Evolutionary conservation across 2,888 invertebrate genomes (phyloP).

Genomic region (Magallana nippona): DNA sequence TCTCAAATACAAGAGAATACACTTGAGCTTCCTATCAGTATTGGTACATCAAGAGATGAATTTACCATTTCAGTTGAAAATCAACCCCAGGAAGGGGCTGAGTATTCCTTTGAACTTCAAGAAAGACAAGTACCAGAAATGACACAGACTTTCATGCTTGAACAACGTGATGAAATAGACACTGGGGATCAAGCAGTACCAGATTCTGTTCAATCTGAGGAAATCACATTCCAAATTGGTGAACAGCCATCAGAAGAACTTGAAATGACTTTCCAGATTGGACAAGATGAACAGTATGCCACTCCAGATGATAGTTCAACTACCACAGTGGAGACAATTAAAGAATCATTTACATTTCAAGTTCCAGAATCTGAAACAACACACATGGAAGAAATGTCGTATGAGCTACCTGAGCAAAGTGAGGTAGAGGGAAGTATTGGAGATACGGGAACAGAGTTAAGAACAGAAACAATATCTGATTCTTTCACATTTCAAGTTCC

Average conservation of each 20-base stretch:
- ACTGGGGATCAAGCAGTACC: constrained; percentile 53
- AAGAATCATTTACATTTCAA: constrained; percentile 18
- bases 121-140: constrained; percentile 42
- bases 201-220: constrained; percentile 58
- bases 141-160: neutral
- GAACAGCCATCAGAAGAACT: constrained; percentile 69
- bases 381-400: constrained; percentile 48
- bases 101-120: constrained; percentile 49
- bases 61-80: constrained; percentile 60
- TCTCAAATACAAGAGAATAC: constrained; percentile 33
- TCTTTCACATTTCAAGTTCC: constrained; percentile 57
- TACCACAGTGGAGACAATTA: constrained; percentile 33
- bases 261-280: constrained; percentile 56
- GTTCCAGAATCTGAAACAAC: constrained; percentile 25
- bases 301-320: constrained; percentile 39
- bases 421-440: neutral
- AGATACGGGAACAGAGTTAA: neutral
- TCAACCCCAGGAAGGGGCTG: constrained; percentile 58
- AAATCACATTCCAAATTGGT: constrained; percentile 62
- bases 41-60: constrained; percentile 62
- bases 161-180: constrained; percentile 44
- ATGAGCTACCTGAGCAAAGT: constrained; percentile 45
- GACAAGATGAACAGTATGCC: constrained; percentile 27
- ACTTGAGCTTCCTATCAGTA: constrained; percentile 44
- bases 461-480: neutral